Evolutionary conservation across 2,888 invertebrate species (phyloP).

Genomic region (Hirtodrosophila alboralis): DNA sequence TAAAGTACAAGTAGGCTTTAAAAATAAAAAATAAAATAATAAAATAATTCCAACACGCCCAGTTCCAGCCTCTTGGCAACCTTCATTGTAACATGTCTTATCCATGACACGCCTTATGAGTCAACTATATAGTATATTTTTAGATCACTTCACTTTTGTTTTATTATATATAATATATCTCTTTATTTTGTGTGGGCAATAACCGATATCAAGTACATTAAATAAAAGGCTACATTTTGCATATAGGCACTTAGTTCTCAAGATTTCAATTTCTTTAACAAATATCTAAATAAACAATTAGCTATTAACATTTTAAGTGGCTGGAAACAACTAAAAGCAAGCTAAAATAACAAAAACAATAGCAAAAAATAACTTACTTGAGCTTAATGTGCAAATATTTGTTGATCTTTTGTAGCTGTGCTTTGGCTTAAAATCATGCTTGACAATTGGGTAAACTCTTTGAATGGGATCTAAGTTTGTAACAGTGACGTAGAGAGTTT

Average conservation of each 20-base stretch:
- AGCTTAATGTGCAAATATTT: constrained; percentile 74
- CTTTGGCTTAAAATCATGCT: constrained; percentile 36
- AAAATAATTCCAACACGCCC: not conserved
- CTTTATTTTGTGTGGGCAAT: constrained; percentile 50
- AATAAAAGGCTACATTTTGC: constrained; percentile 41
- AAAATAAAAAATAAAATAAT: too few relatives aligned
- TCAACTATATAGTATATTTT: constrained; percentile 53
- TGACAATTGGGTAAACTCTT: constrained; percentile 33
- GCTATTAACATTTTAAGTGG: constrained; percentile 67
- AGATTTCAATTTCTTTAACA: constrained; percentile 50
- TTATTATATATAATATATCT: constrained; percentile 13
- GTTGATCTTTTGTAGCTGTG: constrained; percentile 29
- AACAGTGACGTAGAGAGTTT: constrained; percentile 13
- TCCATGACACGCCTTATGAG: constrained; percentile 57
- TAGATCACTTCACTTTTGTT: constrained; percentile 47
- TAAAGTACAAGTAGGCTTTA: too few relatives aligned
- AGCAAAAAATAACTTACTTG: constrained; percentile 38
- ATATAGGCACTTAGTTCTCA: constrained; percentile 35
- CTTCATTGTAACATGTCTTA: constrained; percentile 22
- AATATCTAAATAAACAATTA: constrained; percentile 71
- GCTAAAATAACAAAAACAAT: constrained; percentile 32
- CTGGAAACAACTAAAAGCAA: constrained; percentile 38
- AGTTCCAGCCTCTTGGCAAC: constrained; percentile 14
- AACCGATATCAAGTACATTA: constrained; percentile 67
- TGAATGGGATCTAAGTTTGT: constrained; percentile 25